Base-by-base conservation (phyloP, 1,140 invertebrate species). In the Radopholus similis region DNA sequence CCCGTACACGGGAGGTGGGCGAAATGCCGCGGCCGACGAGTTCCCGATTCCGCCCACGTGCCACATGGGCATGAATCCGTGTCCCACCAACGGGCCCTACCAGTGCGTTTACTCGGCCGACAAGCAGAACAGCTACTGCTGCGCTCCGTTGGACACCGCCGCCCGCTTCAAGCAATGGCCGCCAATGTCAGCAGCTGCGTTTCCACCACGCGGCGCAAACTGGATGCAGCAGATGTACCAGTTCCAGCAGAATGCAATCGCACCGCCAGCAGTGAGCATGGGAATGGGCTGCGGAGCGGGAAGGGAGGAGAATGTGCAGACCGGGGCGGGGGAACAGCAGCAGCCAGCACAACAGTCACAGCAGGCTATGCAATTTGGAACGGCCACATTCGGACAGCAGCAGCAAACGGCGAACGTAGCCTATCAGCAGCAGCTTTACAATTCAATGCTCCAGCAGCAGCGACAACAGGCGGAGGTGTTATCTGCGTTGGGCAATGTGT, bases 21-120 rank as follows among this genome's bases (percentile, higher is more conserved):
- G 59, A 15, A 47, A 64, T 28, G 28, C 35, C 15, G 21, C 35
- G 9, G 40, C 58, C 21, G 40, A 62, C 9, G 59, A 62, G 21
- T 62, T 62, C 32, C 15, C 32, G 15, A 54, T 26, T 21, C 80
- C 80, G 5, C 67, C 81, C 32, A 79, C 77, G 2, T 80, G 78
- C 56, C 78, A 80, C 51, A 81, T 81, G 78, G 72, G 64, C 15
- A 49, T 77, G 5, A 78, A 66, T 67, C 78, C 78, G 26, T 80
- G 78, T 38, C 78, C 78, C 11, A 78, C 75, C 28, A 70, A 66
- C 13, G 78, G 69, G 13, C 68, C 78, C 11, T 80, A 83, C 60
- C 78, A 81, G 30, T 80, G 78, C 63, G 73, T 80, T 32, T 80
- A 80, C 66, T 82, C 80, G 4, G 70, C 80, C 23, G 72, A 80